Conservation (phyloP, 92 coral and sea anemone genomes). For the Heliopora coerulea region DNA sequence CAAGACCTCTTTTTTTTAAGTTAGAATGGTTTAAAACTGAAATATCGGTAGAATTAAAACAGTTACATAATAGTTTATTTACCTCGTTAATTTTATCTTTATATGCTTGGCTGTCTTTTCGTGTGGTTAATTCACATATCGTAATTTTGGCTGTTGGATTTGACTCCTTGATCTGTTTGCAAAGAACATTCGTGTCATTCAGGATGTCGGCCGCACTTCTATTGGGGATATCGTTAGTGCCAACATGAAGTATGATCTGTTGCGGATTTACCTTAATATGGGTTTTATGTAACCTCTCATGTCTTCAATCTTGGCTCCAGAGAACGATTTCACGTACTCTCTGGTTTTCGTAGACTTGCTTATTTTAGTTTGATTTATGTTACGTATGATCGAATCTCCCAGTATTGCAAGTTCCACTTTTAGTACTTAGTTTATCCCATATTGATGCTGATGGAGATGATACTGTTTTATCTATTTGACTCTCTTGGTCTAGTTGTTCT, state of each 20-base stretch:
- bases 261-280: background rate
- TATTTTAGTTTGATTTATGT: background rate
- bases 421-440: too few relatives aligned
- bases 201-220: background rate
- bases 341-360: background rate
- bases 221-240: too few relatives aligned
- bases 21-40: background rate
- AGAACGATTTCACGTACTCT: background rate
- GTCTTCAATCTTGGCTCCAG: conserved; percentile 7
- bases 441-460: too few relatives aligned
- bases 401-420: too few relatives aligned
- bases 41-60: background rate
- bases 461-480: too few relatives aligned
- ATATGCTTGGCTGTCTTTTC: background rate
- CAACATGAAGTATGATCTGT: background rate
- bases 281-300: background rate
- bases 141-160: background rate
- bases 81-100: background rate
- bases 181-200: background rate
- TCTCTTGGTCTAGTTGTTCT: too few relatives aligned
- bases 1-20: background rate
- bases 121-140: background rate
- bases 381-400: background rate
- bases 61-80: background rate
- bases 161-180: background rate